A percentile compares a stretch with the other conserved stretches of the same genome.
phyloP scores from a whole-genome alignment of 2,888 invertebrate genomes.

The Yponomeuta sedellus region DNA sequence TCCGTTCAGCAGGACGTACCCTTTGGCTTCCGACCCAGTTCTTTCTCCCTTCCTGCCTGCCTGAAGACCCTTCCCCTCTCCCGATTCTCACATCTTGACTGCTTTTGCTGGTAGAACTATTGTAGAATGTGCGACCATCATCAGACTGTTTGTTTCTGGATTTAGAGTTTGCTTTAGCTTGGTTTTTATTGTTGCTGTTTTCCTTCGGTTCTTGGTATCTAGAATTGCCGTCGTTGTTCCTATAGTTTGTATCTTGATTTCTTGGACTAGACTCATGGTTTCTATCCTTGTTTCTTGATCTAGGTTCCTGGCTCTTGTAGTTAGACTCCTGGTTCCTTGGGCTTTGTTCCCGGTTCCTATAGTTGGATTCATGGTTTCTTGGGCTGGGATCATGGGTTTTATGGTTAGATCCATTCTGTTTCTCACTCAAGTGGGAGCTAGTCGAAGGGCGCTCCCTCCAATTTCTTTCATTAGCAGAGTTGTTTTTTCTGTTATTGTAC shows the following conservation, averaged over 20 bases:
- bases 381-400: conserved; percentile 17
- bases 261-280: conserved; percentile 28
- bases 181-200: conserved; percentile 22
- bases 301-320: conserved; percentile 28
- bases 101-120: conserved; percentile 53
- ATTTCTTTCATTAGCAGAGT: conserved; percentile 41
- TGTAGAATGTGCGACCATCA: conserved; percentile 55
- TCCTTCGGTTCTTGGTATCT: background rate
- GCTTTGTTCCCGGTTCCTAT: conserved; percentile 23
- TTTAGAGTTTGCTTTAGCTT: conserved; percentile 47
- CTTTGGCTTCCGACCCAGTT: conserved; percentile 58
- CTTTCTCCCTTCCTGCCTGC: conserved; percentile 27
- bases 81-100: conserved; percentile 54
- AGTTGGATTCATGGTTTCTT: conserved; percentile 29
- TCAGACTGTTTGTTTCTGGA: conserved; percentile 51
- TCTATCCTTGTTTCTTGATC: conserved; percentile 25
- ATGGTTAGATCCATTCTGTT: conserved; percentile 14
- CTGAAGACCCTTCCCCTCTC: conserved; percentile 34
- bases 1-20: conserved; percentile 42
- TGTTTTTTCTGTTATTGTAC: conserved; percentile 16
- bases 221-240: background rate
- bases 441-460: conserved; percentile 45
- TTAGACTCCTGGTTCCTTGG: conserved; percentile 10
- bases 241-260: conserved; percentile 23
- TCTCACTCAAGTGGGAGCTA: background rate